A percentile compares a stretch with the other conserved stretches of the same genome.
Evolutionary conservation across 2,888 invertebrate species (phyloP).

Genomic region (Sthenelais limicola): DNA sequence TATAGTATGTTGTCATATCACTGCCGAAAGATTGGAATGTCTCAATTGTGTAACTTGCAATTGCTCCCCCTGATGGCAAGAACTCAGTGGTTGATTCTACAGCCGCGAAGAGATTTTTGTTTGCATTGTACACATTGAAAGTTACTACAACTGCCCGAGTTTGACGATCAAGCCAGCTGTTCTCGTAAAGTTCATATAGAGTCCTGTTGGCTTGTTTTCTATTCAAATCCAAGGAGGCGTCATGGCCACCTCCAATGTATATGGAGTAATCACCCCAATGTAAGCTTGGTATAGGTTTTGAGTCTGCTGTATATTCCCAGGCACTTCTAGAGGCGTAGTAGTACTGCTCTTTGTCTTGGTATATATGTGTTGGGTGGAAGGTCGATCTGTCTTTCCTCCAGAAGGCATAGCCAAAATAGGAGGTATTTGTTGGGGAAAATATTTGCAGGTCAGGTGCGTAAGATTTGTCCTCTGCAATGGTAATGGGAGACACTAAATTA

Average conservation of each 20-base stretch:
- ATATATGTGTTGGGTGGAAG: neutral
- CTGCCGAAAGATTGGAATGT: neutral
- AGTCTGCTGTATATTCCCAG: neutral
- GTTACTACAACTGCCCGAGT: conserved; percentile 7
- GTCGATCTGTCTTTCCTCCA: neutral
- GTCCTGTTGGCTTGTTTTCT: neutral
- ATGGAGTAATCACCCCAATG: conserved; percentile 16
- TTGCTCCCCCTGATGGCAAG: neutral
- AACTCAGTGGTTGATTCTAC: neutral
- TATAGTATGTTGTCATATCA: neutral
- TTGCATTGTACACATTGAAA: conserved; percentile 21
- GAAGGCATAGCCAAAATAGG: neutral
- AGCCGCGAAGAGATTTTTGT: neutral
- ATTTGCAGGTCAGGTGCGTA: neutral
- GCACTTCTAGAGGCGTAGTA: neutral
- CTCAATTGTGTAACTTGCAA: neutral
- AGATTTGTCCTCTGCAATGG: neutral
- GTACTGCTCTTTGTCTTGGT: neutral
- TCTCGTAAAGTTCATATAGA: neutral
- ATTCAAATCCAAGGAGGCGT: neutral
- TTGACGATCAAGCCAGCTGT: conserved; percentile 6
- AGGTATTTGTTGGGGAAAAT: neutral
- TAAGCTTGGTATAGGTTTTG: neutral
- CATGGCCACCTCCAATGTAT: conserved; percentile 6
- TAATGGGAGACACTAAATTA: neutral